These are phyloP conservation scores for Aleiodes testaceus DNA, from an alignment of 2,888 invertebrate species.

Conservation along the genomic window DNA sequence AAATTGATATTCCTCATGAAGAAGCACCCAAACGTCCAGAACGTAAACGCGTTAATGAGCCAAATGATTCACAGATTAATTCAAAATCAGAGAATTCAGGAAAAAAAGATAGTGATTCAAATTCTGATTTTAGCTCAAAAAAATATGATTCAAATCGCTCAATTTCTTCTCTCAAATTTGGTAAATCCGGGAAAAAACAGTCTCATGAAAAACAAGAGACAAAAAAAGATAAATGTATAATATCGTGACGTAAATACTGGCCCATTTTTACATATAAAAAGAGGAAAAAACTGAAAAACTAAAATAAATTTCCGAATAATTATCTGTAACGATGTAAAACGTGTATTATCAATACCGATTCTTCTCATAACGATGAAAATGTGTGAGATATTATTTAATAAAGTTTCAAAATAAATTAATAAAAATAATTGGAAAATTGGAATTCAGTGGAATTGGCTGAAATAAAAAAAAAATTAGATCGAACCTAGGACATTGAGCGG, in stretches of 20 bases:
- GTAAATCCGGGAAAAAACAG: slow-evolving; percentile 49
- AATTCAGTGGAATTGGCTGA: slow-evolving; percentile 19
- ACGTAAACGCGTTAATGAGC: slow-evolving; percentile 54
- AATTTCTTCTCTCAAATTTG: slow-evolving; percentile 55
- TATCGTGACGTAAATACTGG: slow-evolving; percentile 55
- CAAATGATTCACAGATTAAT: slow-evolving; percentile 35
- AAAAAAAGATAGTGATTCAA: slow-evolving; percentile 5
- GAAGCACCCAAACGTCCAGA: slow-evolving; percentile 58
- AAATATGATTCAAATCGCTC: slow-evolving; percentile 58
- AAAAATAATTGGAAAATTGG: slow-evolving; percentile 54
- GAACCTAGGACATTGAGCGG: slow-evolving; percentile 31
- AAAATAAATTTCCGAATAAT: slow-evolving; percentile 34
- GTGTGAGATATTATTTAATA: slow-evolving; percentile 68
- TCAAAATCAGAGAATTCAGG: not conserved
- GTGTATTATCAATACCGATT: slow-evolving; percentile 47
- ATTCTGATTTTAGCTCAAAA: not conserved
- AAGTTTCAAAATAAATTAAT: slow-evolving; percentile 55
- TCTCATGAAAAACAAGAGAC: slow-evolving; percentile 32
- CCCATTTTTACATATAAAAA: slow-evolving; percentile 19
- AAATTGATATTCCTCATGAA: slow-evolving; percentile 15
- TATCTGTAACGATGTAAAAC: slow-evolving; percentile 38
- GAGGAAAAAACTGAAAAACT: slow-evolving; percentile 41
- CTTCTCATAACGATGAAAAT: slow-evolving; percentile 55
- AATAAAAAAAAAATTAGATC: slow-evolving; percentile 18
- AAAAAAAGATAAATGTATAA: slow-evolving; percentile 65